phyloP scores from a whole-genome alignment of 2,888 invertebrate genomes.

The Phyllotreta cruciferae region DNA sequence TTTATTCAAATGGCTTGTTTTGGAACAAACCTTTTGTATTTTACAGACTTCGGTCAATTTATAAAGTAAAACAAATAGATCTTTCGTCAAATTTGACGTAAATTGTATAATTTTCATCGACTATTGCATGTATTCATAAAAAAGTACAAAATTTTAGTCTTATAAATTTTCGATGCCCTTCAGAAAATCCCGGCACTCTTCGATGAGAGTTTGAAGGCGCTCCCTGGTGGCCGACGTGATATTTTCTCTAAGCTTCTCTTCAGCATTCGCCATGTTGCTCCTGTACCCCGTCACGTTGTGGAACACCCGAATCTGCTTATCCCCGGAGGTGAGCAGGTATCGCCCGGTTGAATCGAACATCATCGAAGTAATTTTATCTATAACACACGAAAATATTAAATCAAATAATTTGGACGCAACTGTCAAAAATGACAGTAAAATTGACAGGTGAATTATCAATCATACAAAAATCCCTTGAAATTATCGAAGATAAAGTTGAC shows the following conservation, averaged over 20 bases:
- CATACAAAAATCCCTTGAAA: slow-evolving; percentile 26
- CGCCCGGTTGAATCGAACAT: slow-evolving; percentile 79
- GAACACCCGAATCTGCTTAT: slow-evolving; percentile 78
- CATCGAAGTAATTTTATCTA: slow-evolving; percentile 73
- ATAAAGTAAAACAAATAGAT: too few species aligned
- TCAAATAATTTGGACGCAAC: neutral
- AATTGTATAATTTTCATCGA: too few species aligned
- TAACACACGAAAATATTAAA: slow-evolving; percentile 46
- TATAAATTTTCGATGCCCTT: slow-evolving; percentile 33
- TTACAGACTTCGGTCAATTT: too few species aligned
- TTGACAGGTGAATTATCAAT: slow-evolving; percentile 1
- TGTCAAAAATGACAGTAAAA: neutral
- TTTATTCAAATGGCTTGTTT: too few species aligned
- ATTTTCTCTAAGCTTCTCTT: slow-evolving; percentile 64
- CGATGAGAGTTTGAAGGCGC: slow-evolving; percentile 73
- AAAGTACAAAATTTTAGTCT: slow-evolving; percentile 4
- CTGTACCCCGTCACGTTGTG: slow-evolving; percentile 78
- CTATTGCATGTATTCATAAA: too few species aligned
- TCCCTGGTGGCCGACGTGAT: slow-evolving; percentile 79
- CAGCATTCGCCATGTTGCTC: slow-evolving; percentile 60
- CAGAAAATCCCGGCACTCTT: slow-evolving; percentile 63
- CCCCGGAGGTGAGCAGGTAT: slow-evolving; percentile 76
- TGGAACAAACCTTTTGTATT: too few species aligned
- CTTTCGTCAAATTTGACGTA: too few species aligned
- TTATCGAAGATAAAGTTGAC: neutral